Base-by-base conservation (phyloP, 1,140 invertebrate species). In the Caenorhabditis tropicalis region DNA sequence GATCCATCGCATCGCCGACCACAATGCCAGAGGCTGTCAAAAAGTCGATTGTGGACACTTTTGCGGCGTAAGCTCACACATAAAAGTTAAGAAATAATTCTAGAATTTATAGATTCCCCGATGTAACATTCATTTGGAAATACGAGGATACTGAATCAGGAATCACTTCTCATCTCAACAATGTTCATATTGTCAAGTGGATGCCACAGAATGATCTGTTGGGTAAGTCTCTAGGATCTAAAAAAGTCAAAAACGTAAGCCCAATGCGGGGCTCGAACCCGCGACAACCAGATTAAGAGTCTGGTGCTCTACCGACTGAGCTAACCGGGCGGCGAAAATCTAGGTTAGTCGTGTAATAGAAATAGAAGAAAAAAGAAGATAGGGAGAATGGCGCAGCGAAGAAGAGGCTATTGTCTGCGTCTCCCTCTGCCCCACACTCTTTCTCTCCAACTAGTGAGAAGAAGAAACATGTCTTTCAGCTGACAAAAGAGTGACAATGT, bases 211-310 rank as follows among this genome's bases (percentile, higher is more conserved):
- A 87, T 80, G 86, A 87, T 80, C 58, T 87, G 0, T 56, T 87
- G 31, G 80, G 86, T 86, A 36, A 79, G 53, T 1, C 6, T 15
- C 6, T 1, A 56, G 7, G 24, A 56, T 27, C 5, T 6, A 81
- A 81, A 51, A 49, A 31, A 16, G 7, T n/a, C n/a, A 81, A 81
- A 51, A 81, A 51, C 24, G 81, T 85, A 65, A 88, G 88, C 88
- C 88, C 88, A 84, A 88, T 88, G 88, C 88, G 89, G 88, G 88
- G 89, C 89, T 89, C 89, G 88, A 89, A 89, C 88, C 88, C 88
- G 86, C 85, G 89, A 89, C 89, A 89, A 74, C 88, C 88, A 89
- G 49, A 51, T 49, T 81, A 51, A 51, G 79, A 81, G 46, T 81
- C 79, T 81, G 46, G 46, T 53, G 79, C 79, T 81, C 79, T 81